A percentile compares a stretch with the other conserved stretches of the same genome.
Evolutionary conservation across 2,113 vertebrate species (phyloP).

Genomic region (Neotoma lepida): DNA sequence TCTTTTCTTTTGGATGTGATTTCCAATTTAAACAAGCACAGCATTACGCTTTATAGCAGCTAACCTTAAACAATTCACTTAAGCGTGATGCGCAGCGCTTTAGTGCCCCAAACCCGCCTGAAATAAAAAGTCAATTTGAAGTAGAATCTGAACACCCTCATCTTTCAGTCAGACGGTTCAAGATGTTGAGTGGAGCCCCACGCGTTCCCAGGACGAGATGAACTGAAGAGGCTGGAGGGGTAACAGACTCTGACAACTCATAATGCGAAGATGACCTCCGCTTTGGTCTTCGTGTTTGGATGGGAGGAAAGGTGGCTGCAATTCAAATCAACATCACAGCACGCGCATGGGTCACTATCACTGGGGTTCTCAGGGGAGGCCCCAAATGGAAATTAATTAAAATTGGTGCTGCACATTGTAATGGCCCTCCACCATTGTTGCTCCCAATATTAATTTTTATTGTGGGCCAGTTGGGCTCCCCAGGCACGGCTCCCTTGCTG

Average conservation of each 20-base stretch:
- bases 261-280: slow-evolving; percentile 88
- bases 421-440: slow-evolving; percentile 94
- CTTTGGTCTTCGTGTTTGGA: slow-evolving; percentile 86
- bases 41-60: slow-evolving; percentile 84
- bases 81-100: slow-evolving; percentile 82
- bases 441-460: slow-evolving; percentile 92
- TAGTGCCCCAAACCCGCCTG: slow-evolving; percentile 83
- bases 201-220: slow-evolving; percentile 75
- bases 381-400: slow-evolving; percentile 97
- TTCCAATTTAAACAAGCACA: slow-evolving; percentile 84
- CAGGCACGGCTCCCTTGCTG: slow-evolving; percentile 88
- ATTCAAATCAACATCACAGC: slow-evolving; percentile 89
- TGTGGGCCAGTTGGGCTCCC: slow-evolving; percentile 93
- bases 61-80: slow-evolving; percentile 86
- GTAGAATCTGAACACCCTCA: slow-evolving; percentile 74
- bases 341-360: slow-evolving; percentile 88
- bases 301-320: slow-evolving; percentile 87
- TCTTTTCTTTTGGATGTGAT: slow-evolving; percentile 80
- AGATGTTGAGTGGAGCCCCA: slow-evolving; percentile 81
- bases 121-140: slow-evolving; percentile 84
- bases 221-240: slow-evolving; percentile 85
- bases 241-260: slow-evolving; percentile 87
- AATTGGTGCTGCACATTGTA: slow-evolving; percentile 92
- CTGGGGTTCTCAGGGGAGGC: slow-evolving; percentile 88
- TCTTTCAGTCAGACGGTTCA: slow-evolving; percentile 84